Evolutionary conservation across 2,113 vertebrate species (phyloP), one percentile per base, ranked within the genome.

Genomic region (Otolemur garnettii): DNA sequence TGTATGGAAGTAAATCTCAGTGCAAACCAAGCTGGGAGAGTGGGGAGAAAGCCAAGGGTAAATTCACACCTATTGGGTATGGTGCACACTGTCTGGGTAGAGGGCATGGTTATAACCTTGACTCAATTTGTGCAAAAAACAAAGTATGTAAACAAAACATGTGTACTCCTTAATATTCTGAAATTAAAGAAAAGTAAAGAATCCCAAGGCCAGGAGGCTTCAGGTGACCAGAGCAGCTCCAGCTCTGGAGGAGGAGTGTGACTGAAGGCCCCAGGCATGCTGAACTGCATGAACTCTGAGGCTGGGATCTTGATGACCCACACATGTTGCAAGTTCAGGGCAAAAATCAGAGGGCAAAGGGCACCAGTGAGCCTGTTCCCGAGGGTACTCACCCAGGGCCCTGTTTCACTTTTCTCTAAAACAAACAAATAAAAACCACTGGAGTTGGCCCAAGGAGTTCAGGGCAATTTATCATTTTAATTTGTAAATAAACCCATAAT

Each of bases 401-500:
- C 28, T 8, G n/a, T 24, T 71, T 78, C 59, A 66, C 18, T 60
- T 93, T 69, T 50, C 55, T 77, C 24, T 83, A 64, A 95, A 95
- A 64, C 66, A 96, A 81, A 92, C 68, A 82, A 66, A 50, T 8
- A 53, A 62, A 8, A 83, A 66, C 50, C 8, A 71, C 15, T 79
- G 72, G 87, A 68, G 24, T 19, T 14, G 53, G 9, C 30, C 93
- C 60, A 77, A 57, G 18, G 5, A 77, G 60, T 66, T 93, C 79
- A 89, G 74, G 89, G 21, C 84, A 71, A 15, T 88, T 89, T 59
- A 85, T 72, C 66, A 35, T 89, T 69, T 89, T 93, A 80, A 88
- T 93, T 90, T 85, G 21, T 94, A 96, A 96, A 89, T 86, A 96
- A 95, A 22, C 72, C 42, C 71, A 93, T 81, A 92, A 96, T 92